Conservation (phyloP, 2,888 invertebrate genomes). For the Margaritifera margaritifera region DNA sequence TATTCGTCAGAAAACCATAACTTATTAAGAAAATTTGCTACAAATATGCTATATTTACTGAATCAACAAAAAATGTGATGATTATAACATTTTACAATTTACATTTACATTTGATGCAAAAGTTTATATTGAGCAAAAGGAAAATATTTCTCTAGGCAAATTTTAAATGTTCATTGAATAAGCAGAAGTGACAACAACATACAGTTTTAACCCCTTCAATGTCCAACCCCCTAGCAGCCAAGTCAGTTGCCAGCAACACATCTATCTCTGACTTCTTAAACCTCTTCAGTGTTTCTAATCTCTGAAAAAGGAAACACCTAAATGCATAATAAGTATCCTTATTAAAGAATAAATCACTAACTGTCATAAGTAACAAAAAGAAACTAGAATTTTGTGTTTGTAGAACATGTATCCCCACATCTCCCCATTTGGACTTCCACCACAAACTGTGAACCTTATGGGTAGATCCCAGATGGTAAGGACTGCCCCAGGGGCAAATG, state of each 20-base stretch:
- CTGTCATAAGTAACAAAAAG: too few relatives aligned
- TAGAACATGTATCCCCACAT: too few relatives aligned
- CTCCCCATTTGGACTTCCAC: too few relatives aligned
- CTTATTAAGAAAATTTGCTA: background rate
- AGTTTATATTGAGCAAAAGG: too few relatives aligned
- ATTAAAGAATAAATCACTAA: too few relatives aligned
- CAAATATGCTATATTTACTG: background rate
- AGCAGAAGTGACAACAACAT: slow-evolving; percentile 36
- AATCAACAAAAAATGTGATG: too few relatives aligned
- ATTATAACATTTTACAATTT: background rate
- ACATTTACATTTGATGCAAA: background rate
- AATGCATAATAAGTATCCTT: background rate
- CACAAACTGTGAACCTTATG: too few relatives aligned
- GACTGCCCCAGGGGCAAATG: too few relatives aligned
- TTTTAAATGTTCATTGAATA: background rate
- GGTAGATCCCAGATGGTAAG: too few relatives aligned
- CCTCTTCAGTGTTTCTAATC: slow-evolving; percentile 88
- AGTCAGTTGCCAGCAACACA: slow-evolving; percentile 90
- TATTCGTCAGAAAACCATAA: background rate
- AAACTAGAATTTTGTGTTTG: too few relatives aligned
- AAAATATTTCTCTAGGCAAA: background rate
- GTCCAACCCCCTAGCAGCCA: slow-evolving; percentile 94
- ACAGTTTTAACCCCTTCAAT: slow-evolving; percentile 97
- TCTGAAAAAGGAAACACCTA: slow-evolving; percentile 73
- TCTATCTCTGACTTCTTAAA: slow-evolving; percentile 86